A percentile compares a stretch with the other conserved stretches of the same genome.
Evolutionary conservation across 1,140 invertebrate genomes (phyloP).

Genomic region (Sitophilus oryzae): DNA sequence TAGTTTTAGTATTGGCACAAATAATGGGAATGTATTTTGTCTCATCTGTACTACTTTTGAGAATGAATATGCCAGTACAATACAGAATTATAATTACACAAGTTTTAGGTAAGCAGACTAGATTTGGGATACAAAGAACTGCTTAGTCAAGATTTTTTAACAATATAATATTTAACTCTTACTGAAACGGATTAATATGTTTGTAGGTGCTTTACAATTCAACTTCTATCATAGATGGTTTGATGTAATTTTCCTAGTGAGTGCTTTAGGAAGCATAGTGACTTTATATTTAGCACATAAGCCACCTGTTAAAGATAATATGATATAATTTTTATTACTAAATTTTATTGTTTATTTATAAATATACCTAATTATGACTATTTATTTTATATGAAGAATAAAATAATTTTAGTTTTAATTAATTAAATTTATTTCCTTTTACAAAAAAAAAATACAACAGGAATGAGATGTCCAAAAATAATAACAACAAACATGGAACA

Average conservation of each 20-base stretch:
- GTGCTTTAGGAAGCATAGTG: conserved; percentile 90
- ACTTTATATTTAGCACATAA: conserved; percentile 94
- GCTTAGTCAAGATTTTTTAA: too few relatives aligned
- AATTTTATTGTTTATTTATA: conserved; percentile 2
- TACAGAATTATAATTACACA: conserved; percentile 97
- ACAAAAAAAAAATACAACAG: conserved; percentile 9
- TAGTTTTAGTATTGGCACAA: conserved; percentile 93
- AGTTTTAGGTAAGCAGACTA: conserved; percentile 57
- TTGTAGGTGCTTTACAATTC: conserved; percentile 88
- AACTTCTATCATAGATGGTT: conserved; percentile 99
- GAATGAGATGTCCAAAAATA: conserved; percentile 7
- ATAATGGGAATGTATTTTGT: conserved; percentile 99
- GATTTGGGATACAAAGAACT: too few relatives aligned
- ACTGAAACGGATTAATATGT: neutral
- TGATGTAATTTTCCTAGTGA: conserved; percentile 98
- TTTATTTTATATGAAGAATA: neutral
- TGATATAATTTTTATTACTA: conserved; percentile 17
- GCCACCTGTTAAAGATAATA: conserved; percentile 56
- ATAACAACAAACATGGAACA: conserved; percentile 5
- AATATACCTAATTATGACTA: neutral
- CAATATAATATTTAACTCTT: too few relatives aligned
- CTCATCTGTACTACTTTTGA: conserved; percentile 92
- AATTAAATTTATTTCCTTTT: conserved; percentile 7
- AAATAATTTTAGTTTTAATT: conserved; percentile 7
- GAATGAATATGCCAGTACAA: conserved; percentile 99